Percentiles rank a stretch among this genome's conserved stretches.
These are phyloP conservation scores for Hemichromis elongatus DNA, from an alignment of 2,113 vertebrate genomes.

Conservation along the genomic window DNA sequence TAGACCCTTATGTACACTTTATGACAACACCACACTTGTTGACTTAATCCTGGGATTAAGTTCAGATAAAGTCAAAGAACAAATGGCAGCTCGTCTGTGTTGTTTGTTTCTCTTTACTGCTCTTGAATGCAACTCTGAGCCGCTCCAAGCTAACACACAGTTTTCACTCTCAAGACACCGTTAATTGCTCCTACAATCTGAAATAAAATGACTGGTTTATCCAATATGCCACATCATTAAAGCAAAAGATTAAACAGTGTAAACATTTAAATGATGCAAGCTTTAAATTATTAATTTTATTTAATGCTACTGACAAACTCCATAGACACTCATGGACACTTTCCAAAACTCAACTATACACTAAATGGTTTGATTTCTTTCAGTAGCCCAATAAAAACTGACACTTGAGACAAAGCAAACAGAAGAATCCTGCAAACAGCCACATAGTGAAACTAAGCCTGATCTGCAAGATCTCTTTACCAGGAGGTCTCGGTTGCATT, in stretches of 20 bases:
- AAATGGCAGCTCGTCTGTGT: neutral
- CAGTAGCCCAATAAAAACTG: neutral
- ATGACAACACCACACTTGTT: neutral
- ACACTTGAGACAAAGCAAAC: neutral
- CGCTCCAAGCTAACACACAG: neutral
- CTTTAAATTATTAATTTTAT: neutral
- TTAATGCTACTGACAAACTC: neutral
- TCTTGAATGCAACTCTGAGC: neutral
- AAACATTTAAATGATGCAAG: neutral
- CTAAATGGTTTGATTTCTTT: neutral
- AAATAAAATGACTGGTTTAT: neutral
- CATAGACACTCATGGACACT: neutral
- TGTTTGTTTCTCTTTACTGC: neutral
- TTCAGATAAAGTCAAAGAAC: neutral
- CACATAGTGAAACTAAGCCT: neutral
- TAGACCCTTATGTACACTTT: neutral
- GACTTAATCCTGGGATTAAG: neutral
- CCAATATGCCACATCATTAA: neutral
- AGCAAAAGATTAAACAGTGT: neutral
- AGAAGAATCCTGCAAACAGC: neutral
- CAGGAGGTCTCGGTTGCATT: neutral
- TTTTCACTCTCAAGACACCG: neutral
- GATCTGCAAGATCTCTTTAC: neutral
- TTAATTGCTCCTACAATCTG: neutral
- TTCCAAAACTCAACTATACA: neutral